Evolutionary conservation across 2,113 vertebrate genomes (phyloP).

Genomic region (Phodopus roborovskii): DNA sequence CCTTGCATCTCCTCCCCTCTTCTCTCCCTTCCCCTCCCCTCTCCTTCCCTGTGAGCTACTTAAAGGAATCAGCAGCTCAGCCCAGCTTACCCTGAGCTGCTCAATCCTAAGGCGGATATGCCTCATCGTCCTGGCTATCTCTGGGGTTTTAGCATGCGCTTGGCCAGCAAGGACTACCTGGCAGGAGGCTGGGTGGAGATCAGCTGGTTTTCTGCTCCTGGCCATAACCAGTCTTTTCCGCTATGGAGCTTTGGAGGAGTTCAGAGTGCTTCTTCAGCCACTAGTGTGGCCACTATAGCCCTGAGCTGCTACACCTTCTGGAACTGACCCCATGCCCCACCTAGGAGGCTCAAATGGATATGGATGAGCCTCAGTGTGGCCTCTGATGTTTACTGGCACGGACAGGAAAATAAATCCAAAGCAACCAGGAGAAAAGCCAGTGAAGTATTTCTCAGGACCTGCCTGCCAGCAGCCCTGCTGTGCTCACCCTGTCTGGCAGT

Average conservation of each 20-base stretch:
- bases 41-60: slow-evolving; percentile 58
- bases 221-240: not conserved
- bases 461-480: accelerated
- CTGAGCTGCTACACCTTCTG: not conserved
- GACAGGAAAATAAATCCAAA: not conserved
- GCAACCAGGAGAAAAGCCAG: not conserved
- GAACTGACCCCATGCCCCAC: not conserved
- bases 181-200: not conserved
- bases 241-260: not conserved
- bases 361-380: not conserved
- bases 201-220: not conserved
- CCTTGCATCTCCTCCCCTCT: no score
- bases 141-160: not conserved
- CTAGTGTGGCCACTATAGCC: not conserved
- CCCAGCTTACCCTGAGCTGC: slow-evolving; percentile 56
- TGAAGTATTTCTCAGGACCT: not conserved
- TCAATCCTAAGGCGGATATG: not conserved
- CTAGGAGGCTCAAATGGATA: not conserved
- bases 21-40: no score
- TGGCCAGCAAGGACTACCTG: not conserved
- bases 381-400: not conserved
- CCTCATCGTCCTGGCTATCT: not conserved
- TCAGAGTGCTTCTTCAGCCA: not conserved
- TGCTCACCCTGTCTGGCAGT: not conserved
- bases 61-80: slow-evolving; percentile 57